Percentiles rank a stretch among this genome's conserved stretches.
phyloP scores from a whole-genome alignment of 2,888 invertebrate genomes.

The Iphiclides podalirius region DNA sequence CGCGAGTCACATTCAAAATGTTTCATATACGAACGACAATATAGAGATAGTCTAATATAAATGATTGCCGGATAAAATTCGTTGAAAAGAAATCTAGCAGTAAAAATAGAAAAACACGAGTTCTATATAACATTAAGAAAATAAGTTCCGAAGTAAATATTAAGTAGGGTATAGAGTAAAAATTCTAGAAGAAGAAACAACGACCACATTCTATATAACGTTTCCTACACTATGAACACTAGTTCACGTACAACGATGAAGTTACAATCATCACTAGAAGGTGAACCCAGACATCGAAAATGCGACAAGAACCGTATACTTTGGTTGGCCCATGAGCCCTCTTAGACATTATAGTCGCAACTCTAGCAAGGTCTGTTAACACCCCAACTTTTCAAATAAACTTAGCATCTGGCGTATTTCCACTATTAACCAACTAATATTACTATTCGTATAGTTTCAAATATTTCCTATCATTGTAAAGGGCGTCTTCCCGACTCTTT shows the following conservation, averaged over 20 bases:
- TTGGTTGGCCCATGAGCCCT: not conserved
- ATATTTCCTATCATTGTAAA: too few species aligned
- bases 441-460: too few species aligned
- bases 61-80: not conserved
- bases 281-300: too few species aligned
- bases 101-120: slow-evolving; percentile 3
- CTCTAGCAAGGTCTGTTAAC: not conserved
- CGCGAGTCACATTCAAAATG: slow-evolving; percentile 1
- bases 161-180: slow-evolving; percentile 7
- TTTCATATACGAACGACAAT: too few species aligned
- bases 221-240: slow-evolving; percentile 28
- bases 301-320: slow-evolving; percentile 5
- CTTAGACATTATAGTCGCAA: too few species aligned
- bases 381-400: not conserved
- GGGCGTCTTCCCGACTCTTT: too few species aligned
- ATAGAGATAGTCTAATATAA: slow-evolving; percentile 7
- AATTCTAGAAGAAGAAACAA: slow-evolving; percentile 9
- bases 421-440: too few species aligned
- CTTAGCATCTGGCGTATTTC: too few species aligned
- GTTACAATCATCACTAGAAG: too few species aligned
- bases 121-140: slow-evolving; percentile 11
- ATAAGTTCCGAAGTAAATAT: slow-evolving; percentile 6
- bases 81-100: slow-evolving; percentile 1
- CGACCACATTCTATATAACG: slow-evolving; percentile 11
- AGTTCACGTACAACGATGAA: slow-evolving; percentile 23